Percentiles rank a stretch among this genome's conserved stretches.
Conservation (phyloP, 2,113 vertebrate genomes). For the Girardinichthys multiradiatus region DNA sequence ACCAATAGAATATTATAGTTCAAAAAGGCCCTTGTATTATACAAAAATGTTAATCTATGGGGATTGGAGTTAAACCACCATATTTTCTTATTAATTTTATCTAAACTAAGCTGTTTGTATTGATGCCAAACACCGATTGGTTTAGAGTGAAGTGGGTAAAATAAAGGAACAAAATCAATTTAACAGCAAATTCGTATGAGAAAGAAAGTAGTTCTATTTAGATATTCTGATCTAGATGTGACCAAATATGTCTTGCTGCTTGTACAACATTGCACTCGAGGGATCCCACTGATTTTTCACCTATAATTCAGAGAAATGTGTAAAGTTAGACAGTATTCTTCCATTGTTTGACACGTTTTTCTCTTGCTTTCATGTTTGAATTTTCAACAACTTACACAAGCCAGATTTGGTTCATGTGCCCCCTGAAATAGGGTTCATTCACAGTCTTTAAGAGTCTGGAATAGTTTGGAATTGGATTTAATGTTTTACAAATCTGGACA, state of each 20-base stretch:
- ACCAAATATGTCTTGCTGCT: conserved; percentile 61
- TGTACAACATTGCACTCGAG: conserved; percentile 21
- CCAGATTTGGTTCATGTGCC: conserved; percentile 42
- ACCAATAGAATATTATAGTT: conserved; percentile 57
- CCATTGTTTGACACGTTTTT: conserved; percentile 48
- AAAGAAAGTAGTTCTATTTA: conserved; percentile 22
- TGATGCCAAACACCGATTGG: conserved; percentile 46
- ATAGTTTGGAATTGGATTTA: not conserved
- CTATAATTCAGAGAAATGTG: conserved; percentile 29
- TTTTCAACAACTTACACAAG: conserved; percentile 44
- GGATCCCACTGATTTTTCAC: not conserved
- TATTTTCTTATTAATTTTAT: conserved; percentile 12
- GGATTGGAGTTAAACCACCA: conserved; percentile 34
- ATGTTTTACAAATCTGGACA: not conserved
- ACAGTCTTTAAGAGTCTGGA: not conserved
- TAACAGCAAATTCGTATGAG: conserved; percentile 21
- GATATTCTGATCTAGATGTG: conserved; percentile 48
- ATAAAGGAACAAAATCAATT: conserved; percentile 12
- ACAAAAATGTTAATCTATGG: conserved; percentile 48
- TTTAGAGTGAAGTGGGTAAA: conserved; percentile 8
- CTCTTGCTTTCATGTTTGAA: conserved; percentile 41
- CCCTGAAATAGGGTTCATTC: not conserved
- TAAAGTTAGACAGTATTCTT: conserved; percentile 54
- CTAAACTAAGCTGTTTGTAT: conserved; percentile 18
- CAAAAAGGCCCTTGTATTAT: conserved; percentile 55